Evolutionary conservation across 2,113 vertebrate species (phyloP), one percentile per base, ranked within the genome.

Genomic region (Cinclus mexicanus): DNA sequence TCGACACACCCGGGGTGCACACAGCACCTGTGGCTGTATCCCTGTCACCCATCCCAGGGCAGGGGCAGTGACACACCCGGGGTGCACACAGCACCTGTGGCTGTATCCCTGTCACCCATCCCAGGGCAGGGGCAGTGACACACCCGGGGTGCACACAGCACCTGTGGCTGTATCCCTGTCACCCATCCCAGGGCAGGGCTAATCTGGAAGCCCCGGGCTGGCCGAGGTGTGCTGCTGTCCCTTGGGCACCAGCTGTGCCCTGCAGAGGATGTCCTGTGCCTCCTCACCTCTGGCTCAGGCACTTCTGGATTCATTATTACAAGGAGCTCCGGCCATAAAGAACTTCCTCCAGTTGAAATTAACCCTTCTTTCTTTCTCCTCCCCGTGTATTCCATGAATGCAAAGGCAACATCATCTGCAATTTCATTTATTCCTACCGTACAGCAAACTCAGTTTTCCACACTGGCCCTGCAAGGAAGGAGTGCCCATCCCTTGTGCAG

Each of bases 121-220:
- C 35, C 35, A 37, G 35, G 35, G 35, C 35, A 37, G 35, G 35
- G 35, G 35, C 35, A 37, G 35, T 26, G 75, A 16, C 39, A 64
- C 39, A 39, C 16, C 13, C 18, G 8, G 24, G 18, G n/a, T 4
- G 69, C 59, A 52, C 50, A 52, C 52, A 53, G 16, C 50, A 53
- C 24, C 50, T 52, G 14, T 17, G 24, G 24, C 35, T 7, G 17
- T 2, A 10, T 18, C 31, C 42, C 10, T 46, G 6, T 41, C 44
- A 23, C 15, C 15, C 11, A 14, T 17, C 57, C 19, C 60, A 42
- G 29, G 6, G 29, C 0, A 2, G 53, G 7, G 11, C 5, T 7
- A 12, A 50, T 7, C 42, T 29, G 50, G 46, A 70, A 20, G 3
- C 4, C 29, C 55, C 0, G 0, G 50, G 39, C 21, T 26, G 61